Base-by-base conservation (phyloP, 1,140 invertebrate species). In the Eriocheir sinensis region DNA sequence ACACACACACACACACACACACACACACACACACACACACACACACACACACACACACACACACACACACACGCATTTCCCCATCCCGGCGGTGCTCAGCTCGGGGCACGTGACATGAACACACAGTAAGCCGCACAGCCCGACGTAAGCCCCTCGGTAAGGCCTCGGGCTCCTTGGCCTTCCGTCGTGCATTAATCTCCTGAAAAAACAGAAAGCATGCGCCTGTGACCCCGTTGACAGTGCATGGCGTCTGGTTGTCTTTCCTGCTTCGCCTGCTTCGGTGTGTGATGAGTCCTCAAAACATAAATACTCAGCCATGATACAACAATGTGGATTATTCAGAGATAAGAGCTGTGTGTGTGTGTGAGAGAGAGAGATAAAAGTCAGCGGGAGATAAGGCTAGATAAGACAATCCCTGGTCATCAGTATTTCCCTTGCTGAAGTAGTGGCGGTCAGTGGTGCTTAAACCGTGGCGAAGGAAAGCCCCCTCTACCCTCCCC, bases 11-110 rank as follows among this genome's bases (percentile, higher is more conserved):
- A 86, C 83, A 86, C 83, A 86, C 83, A 86, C 83, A 86, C 83
- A 86, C 83, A 86, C 83, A 86, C 83, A 86, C 83, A 86, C 83
- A 86, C 83, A 86, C 83, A 86, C 83, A 86, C 83, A 86, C 83
- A 86, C 83, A 86, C 83, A 86, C 83, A 86, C 83, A 86, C 83
- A 86, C 83, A 86, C 83, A 86, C 83, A 36, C 83, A 36, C 83
- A 34, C 30, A 86, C 83, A 72, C 60, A 72, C 60, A 72, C 60
- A 72, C 0, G n/a, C 60, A 12, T n/a, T n/a, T 72, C n/a, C 17
- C 60, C 60, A 21, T 72, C 48, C 9, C 60, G n/a, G 21, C 6
- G n/a, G 17, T 2, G 27, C 60, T 72, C 60, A 72, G 17, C 27
- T n/a, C 6, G 21, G 60, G 21, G 60, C 60, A 72, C 60, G 60